Conservation (phyloP, 2,888 invertebrate species). For the Spilarctia lutea region DNA sequence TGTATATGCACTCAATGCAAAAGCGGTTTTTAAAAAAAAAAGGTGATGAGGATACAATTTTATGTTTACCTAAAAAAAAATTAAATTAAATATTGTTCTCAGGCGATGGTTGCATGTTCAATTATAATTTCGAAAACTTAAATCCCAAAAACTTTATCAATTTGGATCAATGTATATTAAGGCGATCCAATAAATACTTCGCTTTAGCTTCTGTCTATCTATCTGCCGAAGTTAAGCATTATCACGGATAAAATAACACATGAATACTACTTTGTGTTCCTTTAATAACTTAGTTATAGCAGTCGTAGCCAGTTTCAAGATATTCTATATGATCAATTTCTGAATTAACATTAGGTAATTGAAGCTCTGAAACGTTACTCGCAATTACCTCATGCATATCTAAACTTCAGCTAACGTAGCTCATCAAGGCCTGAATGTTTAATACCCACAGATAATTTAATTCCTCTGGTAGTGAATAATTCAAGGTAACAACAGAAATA, state of each 20-base stretch:
- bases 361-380: conserved; percentile 22
- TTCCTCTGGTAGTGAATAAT: conserved; percentile 53
- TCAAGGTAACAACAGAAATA: conserved; percentile 49
- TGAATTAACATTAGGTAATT: not conserved
- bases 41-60: too few relatives aligned
- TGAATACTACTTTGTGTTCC: not conserved
- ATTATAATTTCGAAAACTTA: not conserved
- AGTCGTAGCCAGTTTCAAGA: not conserved
- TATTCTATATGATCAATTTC: not conserved
- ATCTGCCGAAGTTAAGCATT: not conserved
- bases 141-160: not conserved
- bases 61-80: too few relatives aligned
- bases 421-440: conserved; percentile 47
- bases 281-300: not conserved
- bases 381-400: conserved; percentile 44
- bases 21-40: too few relatives aligned
- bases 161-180: not conserved
- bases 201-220: too few relatives aligned
- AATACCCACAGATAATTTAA: conserved; percentile 57
- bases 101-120: too few relatives aligned
- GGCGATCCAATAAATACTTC: not conserved
- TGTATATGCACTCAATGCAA: too few relatives aligned
- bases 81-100: too few relatives aligned
- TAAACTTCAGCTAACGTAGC: conserved; percentile 37
- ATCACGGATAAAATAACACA: not conserved